phyloP scores from a whole-genome alignment of 2,113 vertebrate species.

The Nanorana parkeri region DNA sequence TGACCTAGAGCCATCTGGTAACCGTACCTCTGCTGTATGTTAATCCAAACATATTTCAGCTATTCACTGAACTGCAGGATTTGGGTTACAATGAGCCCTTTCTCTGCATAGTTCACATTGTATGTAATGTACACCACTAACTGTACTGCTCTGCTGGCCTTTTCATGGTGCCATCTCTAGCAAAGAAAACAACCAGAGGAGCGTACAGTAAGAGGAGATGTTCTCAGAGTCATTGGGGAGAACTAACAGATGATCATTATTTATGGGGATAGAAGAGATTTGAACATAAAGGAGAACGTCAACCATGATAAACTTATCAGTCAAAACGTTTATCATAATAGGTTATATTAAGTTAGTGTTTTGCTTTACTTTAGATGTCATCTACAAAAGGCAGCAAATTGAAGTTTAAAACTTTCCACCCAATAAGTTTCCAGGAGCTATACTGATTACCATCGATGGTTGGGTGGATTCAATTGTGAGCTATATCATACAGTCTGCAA shows the following conservation, averaged over 20 bases:
- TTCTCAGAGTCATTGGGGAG: constrained; percentile 28
- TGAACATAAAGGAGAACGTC: constrained; percentile 15
- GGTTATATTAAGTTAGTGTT: too few relatives aligned
- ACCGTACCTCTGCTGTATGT: constrained; percentile 54
- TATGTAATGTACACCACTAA: constrained; percentile 50
- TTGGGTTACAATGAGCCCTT: constrained; percentile 54
- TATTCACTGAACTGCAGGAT: constrained; percentile 43
- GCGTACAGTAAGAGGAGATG: constrained; percentile 47
- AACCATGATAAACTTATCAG: too few relatives aligned
- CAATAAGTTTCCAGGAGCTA: too few relatives aligned
- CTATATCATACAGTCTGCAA: too few relatives aligned
- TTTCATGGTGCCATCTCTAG: constrained; percentile 44
- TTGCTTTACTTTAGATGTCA: too few relatives aligned
- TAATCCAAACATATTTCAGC: constrained; percentile 55
- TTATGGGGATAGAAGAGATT: constrained; percentile 35
- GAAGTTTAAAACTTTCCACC: too few relatives aligned
- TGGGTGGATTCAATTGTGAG: too few relatives aligned
- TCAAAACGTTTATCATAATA: too few relatives aligned
- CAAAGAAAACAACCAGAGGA: constrained; percentile 46
- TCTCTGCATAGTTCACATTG: constrained; percentile 48
- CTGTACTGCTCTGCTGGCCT: constrained; percentile 37
- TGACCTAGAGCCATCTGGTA: constrained; percentile 57
- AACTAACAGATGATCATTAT: constrained; percentile 42
- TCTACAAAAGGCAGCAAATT: too few relatives aligned
- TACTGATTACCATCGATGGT: too few relatives aligned